These are phyloP conservation scores for Endotricha flammealis DNA, from an alignment of 2,888 invertebrate genomes.

Conservation along the genomic window DNA sequence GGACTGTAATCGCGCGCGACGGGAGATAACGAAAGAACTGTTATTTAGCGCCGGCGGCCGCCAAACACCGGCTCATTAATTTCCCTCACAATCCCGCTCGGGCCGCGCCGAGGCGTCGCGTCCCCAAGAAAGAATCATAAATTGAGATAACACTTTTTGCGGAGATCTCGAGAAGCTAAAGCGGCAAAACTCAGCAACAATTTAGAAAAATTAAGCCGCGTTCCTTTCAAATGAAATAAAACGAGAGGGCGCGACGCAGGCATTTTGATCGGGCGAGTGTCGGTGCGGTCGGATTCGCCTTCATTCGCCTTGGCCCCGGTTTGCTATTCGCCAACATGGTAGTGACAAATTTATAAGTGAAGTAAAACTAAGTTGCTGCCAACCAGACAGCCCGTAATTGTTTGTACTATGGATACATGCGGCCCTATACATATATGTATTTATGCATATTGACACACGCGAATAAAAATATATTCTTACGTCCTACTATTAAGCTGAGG, in stretches of 20 bases:
- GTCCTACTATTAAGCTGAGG: too few relatives aligned
- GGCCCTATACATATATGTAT: too few relatives aligned
- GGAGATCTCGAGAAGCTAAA: not conserved
- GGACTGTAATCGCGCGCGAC: too few relatives aligned
- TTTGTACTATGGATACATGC: too few relatives aligned
- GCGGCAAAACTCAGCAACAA: slow-evolving; percentile 4
- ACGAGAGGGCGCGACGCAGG: not conserved
- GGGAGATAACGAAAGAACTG: too few relatives aligned
- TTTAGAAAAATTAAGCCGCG: slow-evolving; percentile 4
- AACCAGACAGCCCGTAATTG: too few relatives aligned
- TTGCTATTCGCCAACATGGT: too few relatives aligned
- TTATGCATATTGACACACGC: too few relatives aligned
- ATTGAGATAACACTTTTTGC: not conserved
- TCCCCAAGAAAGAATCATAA: not conserved
- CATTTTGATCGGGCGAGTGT: not conserved
- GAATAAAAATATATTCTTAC: too few relatives aligned
- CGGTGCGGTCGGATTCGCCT: not conserved
- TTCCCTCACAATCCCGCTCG: not conserved
- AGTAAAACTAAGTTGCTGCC: too few relatives aligned
- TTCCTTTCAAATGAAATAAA: not conserved
- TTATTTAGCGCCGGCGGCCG: not conserved
- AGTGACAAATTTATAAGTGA: too few relatives aligned
- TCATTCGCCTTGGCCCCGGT: not conserved
- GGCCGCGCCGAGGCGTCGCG: not conserved
- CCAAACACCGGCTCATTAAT: not conserved